These are phyloP conservation scores for Cetonia aurata DNA, from an alignment of 2,888 invertebrate species.

Conservation along the genomic window DNA sequence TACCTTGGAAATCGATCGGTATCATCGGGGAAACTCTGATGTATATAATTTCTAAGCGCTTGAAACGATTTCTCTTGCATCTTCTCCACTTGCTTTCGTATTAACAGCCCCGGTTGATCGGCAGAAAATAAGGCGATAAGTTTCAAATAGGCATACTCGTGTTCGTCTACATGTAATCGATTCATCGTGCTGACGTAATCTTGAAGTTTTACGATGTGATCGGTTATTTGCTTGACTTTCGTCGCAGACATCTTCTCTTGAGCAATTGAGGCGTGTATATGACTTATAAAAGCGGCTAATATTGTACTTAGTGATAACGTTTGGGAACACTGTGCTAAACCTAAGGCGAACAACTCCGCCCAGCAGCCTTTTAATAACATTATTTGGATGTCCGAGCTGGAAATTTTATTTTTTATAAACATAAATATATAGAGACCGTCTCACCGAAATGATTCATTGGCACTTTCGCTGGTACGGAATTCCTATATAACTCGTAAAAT, in stretches of 20 bases:
- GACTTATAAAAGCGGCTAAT: constrained; percentile 84
- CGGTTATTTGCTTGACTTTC: constrained; percentile 78
- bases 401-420: neutral
- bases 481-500: too few relatives aligned
- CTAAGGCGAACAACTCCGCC: constrained; percentile 93
- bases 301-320: constrained; percentile 84
- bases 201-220: constrained; percentile 85
- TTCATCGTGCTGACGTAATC: constrained; percentile 80
- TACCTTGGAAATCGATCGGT: constrained; percentile 71
- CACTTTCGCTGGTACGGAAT: too few relatives aligned
- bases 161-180: constrained; percentile 80
- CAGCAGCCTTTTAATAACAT: constrained; percentile 88
- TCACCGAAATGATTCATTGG: too few relatives aligned
- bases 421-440: too few relatives aligned
- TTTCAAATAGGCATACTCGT: constrained; percentile 90
- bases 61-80: constrained; percentile 75
- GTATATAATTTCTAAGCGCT: constrained; percentile 69
- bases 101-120: constrained; percentile 69
- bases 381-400: constrained; percentile 85
- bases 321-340: constrained; percentile 87
- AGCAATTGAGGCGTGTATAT: constrained; percentile 80
- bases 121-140: constrained; percentile 77
- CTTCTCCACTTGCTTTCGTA: constrained; percentile 70
- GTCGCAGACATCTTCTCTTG: constrained; percentile 83
- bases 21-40: constrained; percentile 66